Conservation (phyloP, 2,113 vertebrate genomes). For the Gadus macrocephalus region DNA sequence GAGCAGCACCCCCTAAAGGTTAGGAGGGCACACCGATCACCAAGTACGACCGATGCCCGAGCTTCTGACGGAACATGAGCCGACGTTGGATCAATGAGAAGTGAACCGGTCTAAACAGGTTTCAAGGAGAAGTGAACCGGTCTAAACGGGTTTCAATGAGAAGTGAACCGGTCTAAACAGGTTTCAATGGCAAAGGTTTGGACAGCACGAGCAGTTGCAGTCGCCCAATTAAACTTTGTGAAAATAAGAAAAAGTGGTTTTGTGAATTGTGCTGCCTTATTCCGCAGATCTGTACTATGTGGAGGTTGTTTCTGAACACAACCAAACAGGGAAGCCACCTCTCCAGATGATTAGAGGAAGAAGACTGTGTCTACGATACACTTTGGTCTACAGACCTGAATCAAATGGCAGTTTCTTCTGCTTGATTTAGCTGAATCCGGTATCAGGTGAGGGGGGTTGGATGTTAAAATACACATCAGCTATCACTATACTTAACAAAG, state of each 20-base stretch:
- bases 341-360: constrained; percentile 32
- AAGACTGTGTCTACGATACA: constrained; percentile 24
- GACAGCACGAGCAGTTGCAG: constrained; percentile 12
- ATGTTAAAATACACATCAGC: neutral
- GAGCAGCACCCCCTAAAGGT: constrained; percentile 7
- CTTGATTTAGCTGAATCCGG: constrained; percentile 11
- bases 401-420: constrained; percentile 30
- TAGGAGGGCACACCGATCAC: constrained; percentile 11
- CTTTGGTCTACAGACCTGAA: constrained; percentile 34
- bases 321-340: constrained; percentile 27
- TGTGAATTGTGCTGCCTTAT: constrained; percentile 40
- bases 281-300: constrained; percentile 66
- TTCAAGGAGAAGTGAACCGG: neutral
- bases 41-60: constrained; percentile 4
- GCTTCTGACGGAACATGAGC: constrained; percentile 7
- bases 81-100: neutral
- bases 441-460: neutral
- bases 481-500: too few species aligned
- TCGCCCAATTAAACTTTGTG: constrained; percentile 16
- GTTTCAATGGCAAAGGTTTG: neutral
- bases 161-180: constrained; percentile 1
- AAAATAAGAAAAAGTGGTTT: constrained; percentile 27
- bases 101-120: neutral
- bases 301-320: constrained; percentile 54
- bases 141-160: neutral